These are phyloP conservation scores for Chauna torquata DNA, from an alignment of 2,113 vertebrate species.

Conservation along the genomic window DNA sequence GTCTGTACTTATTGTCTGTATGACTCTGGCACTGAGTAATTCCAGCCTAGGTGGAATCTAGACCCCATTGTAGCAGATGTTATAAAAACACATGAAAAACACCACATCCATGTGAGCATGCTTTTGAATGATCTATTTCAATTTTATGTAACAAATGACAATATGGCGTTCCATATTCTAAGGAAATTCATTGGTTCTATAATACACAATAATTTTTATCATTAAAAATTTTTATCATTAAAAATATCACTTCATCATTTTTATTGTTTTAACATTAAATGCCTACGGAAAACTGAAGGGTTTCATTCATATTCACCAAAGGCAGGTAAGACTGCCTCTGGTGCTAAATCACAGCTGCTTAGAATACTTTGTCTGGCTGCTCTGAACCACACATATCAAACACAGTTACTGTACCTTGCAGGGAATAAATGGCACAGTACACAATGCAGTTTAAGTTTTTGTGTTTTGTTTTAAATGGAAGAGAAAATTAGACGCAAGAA, in stretches of 20 bases:
- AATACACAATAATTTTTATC: not conserved
- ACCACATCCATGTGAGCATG: not conserved
- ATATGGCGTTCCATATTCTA: not conserved
- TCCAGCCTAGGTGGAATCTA: not conserved
- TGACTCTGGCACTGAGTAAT: not conserved
- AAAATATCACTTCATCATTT: no score
- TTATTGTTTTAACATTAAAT: not conserved
- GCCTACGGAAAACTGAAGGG: not conserved
- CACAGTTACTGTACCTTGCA: not conserved
- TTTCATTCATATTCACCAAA: not conserved
- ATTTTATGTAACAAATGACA: not conserved
- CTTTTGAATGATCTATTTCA: not conserved
- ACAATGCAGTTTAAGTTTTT: no score
- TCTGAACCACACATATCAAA: no score
- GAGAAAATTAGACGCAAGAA: not conserved
- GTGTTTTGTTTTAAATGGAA: not conserved
- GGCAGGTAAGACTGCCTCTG: not conserved
- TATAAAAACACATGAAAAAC: not conserved
- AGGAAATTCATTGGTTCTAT: not conserved
- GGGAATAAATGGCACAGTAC: not conserved
- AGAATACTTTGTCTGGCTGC: no score
- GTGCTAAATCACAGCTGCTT: not conserved
- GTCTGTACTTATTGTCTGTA: not conserved
- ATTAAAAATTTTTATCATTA: no score
- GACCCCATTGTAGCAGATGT: not conserved